Evolutionary conservation across 2,113 vertebrate species (phyloP), one percentile per base, ranked within the genome.

Genomic region (Cariama cristata): DNA sequence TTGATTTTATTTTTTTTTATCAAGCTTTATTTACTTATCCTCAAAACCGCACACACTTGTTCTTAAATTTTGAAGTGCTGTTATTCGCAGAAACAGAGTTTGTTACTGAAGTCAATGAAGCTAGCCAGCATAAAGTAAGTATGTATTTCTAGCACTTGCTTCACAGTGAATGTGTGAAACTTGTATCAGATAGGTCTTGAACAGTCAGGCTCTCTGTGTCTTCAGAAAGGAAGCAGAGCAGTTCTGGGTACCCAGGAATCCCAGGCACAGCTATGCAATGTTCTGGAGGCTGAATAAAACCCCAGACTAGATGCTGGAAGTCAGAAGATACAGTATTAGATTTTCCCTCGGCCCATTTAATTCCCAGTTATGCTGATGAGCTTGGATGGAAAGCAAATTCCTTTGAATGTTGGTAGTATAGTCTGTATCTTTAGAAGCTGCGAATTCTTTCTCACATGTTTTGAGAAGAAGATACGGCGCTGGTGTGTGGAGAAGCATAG

Each of bases 181-280:
- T 7, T 23, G 5, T 44, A 19, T 22, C 3, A 3, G 11, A 4
- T 56, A 52, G 12, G 16, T 71, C 35, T 74, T 74, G 59, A 52
- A 68, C 12, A 47, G 28, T 69, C 44, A 45, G 58, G 23, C 11
- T 53, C 18, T 58, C 47, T 63, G 53, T 53, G 55, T 5, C 44
- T 88, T 42, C 33, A 33, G 28, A 79, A 60, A 11, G 23, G 64
- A 53, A 71, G 17, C 33, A 38, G 55, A 58, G 30, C 21, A 66
- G n/a, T 32, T 75, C 42, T 35, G 83, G 35, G 12, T 12, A 77
- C 11, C 22, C 40, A 35, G 0, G 30, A 75, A 22, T 79, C 33
- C 53, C 2, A 9, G 6, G 5, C 4, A 3, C 66, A 66, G 66
- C 64, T 12, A 2, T 26, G 40, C 4, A 0, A 2, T 56, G 12